Evolutionary conservation across 2,797 vertebrate genomes (phyloP).

Genomic region (Mormyrus proboscirostris): DNA sequence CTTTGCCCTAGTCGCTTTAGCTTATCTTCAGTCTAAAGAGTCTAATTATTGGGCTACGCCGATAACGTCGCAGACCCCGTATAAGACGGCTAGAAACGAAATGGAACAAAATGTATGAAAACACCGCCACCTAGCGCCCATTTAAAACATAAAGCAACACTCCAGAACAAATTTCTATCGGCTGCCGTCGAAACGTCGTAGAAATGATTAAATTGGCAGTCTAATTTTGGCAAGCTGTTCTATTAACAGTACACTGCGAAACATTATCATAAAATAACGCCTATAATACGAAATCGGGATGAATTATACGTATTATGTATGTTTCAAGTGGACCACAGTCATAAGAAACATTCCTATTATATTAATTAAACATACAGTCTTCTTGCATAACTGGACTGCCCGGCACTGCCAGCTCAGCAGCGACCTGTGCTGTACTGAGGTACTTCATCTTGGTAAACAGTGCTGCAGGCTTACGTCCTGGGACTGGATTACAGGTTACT

Average conservation of each 20-base stretch:
- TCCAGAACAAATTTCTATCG: background rate
- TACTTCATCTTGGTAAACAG: background rate
- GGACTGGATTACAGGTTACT: background rate
- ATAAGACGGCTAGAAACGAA: background rate
- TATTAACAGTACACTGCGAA: background rate
- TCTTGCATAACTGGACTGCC: background rate
- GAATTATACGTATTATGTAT: background rate
- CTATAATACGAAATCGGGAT: background rate
- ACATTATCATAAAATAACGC: background rate
- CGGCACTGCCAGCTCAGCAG: background rate
- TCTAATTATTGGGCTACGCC: background rate
- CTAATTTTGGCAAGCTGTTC: background rate
- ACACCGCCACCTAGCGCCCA: background rate
- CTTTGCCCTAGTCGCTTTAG: background rate
- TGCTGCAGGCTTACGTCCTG: background rate
- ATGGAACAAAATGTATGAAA: background rate
- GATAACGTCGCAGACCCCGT: background rate
- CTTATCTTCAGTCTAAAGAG: background rate
- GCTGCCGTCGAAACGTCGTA: background rate
- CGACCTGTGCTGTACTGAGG: background rate
- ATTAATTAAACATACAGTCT: background rate
- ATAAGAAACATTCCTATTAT: background rate
- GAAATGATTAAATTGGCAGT: background rate
- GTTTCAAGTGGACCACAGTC: background rate
- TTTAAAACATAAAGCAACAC: background rate